phyloP scores from a whole-genome alignment of 2,797 vertebrate species.

The Pangasius krempfi region DNA sequence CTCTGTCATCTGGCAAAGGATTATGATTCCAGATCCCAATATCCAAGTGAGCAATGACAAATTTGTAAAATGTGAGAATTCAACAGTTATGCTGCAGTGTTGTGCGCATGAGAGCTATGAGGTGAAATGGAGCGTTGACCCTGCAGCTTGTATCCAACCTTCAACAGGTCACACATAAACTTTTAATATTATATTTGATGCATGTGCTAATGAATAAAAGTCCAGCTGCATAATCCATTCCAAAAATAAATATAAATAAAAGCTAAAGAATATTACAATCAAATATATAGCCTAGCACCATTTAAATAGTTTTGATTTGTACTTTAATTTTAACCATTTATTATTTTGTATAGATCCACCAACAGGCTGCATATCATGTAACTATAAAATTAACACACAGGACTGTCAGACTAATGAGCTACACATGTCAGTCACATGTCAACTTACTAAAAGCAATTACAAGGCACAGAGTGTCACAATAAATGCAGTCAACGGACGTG shows the following conservation, averaged over 20 bases:
- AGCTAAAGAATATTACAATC: no score
- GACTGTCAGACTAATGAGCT: fast-evolving
- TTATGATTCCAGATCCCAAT: conserved; percentile 18
- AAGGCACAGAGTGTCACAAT: not conserved
- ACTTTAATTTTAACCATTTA: not conserved
- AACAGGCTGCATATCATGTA: conserved; percentile 43
- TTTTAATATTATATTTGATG: not conserved
- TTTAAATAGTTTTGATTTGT: not conserved
- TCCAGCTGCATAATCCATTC: not conserved
- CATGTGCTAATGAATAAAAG: not conserved
- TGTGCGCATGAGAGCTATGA: conserved; percentile 21
- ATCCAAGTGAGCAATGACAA: conserved; percentile 26
- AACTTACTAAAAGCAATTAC: conserved; percentile 4
- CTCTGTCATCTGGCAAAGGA: conserved; percentile 13
- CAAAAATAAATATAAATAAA: not conserved
- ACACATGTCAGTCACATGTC: conserved; percentile 47
- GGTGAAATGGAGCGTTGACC: conserved; percentile 7
- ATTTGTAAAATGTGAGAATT: not conserved
- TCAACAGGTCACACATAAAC: not conserved
- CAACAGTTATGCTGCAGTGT: not conserved
- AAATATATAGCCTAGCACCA: not conserved
- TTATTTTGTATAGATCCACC: conserved; percentile 29
- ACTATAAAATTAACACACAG: not conserved
- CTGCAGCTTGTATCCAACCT: not conserved
- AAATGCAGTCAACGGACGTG: conserved; percentile 1